Evolutionary conservation across 2,888 invertebrate species (phyloP).

Genomic region (Anaspis maculata): DNA sequence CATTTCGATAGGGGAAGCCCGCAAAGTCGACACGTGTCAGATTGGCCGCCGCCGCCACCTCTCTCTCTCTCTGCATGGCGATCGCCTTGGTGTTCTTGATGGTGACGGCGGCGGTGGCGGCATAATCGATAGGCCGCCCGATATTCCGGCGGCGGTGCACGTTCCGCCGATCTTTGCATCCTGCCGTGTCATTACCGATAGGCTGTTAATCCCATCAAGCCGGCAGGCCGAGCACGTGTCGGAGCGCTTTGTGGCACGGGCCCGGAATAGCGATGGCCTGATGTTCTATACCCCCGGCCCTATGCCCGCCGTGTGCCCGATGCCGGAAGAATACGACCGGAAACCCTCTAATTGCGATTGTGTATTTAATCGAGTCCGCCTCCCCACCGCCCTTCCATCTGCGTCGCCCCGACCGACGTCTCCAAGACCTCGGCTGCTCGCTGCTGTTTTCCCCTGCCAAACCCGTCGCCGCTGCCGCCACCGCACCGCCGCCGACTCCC

Average conservation of each 20-base stretch:
- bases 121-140: too few species aligned
- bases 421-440: too few species aligned
- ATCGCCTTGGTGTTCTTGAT: too few species aligned
- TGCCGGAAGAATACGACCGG: constrained; percentile 28
- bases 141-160: constrained; percentile 20
- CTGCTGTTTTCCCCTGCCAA: too few species aligned
- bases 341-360: constrained; percentile 22
- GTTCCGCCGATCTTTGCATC: constrained; percentile 31
- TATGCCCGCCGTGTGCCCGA: constrained; percentile 7
- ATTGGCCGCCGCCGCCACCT: too few species aligned
- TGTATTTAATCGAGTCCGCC: constrained; percentile 16
- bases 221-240: constrained; percentile 30
- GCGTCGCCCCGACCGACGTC: too few species aligned
- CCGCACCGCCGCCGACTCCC: constrained; percentile 5
- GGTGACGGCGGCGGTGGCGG: too few species aligned
- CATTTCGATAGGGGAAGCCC: too few species aligned
- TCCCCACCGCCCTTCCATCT: too few species aligned
- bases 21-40: too few species aligned
- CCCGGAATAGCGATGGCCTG: constrained; percentile 23
- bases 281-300: constrained; percentile 3
- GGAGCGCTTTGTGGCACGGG: constrained; percentile 26
- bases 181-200: constrained; percentile 31
- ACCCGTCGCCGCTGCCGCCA: too few species aligned
- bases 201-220: constrained; percentile 32
- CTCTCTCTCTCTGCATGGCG: too few species aligned